Conservation (phyloP, 2,888 invertebrate species). For the Argyresthia goedartella region DNA sequence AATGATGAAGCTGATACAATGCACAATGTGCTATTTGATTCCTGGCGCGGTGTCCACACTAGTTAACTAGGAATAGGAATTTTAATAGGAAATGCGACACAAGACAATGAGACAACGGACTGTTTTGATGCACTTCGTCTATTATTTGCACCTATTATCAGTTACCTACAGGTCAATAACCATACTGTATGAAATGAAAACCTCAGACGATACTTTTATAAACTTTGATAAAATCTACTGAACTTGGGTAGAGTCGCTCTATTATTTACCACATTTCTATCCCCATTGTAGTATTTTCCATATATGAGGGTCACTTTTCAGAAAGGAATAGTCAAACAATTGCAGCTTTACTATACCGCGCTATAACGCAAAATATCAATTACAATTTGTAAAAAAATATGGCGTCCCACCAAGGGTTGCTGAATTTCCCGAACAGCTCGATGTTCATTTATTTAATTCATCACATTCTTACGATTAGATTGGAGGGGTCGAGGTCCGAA, state of each 20-base stretch:
- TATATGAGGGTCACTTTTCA: no score
- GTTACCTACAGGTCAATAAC: conserved; percentile 16
- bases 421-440: conserved; percentile 55
- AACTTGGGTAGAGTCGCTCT: conserved; percentile 22
- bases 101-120: conserved; percentile 26
- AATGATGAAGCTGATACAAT: conserved; percentile 41
- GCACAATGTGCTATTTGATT: conserved; percentile 65
- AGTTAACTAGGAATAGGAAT: conserved; percentile 48
- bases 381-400: conserved; percentile 9
- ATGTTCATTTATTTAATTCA: conserved; percentile 67
- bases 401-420: conserved; percentile 38
- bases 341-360: no score
- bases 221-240: conserved; percentile 25
- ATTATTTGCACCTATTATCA: conserved; percentile 32
- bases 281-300: no score
- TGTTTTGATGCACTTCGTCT: conserved; percentile 26
- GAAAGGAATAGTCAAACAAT: no score
- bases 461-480: conserved; percentile 62
- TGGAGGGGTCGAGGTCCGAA: conserved; percentile 36
- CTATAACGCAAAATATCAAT: no score
- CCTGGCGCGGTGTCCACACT: conserved; percentile 48
- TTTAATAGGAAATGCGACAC: conserved; percentile 66
- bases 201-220: background rate
- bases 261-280: no score
- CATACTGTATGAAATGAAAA: background rate